Conservation (phyloP, 2,113 vertebrate genomes). For the Hemibagrus wyckioides region DNA sequence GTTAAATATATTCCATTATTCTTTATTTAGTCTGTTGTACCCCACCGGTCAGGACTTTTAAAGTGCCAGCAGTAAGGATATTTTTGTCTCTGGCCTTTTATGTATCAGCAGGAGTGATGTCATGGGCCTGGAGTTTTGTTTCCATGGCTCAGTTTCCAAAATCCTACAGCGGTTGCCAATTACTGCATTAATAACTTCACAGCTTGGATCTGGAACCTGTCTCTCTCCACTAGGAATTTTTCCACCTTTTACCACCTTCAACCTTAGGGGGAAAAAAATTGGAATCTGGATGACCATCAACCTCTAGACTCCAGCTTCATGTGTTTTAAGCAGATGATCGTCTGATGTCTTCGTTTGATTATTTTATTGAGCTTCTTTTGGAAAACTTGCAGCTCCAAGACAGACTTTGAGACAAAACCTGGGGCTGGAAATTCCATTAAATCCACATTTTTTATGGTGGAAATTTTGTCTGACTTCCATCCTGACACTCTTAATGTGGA, state of each 20-base stretch:
- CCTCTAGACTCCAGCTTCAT: too few relatives aligned
- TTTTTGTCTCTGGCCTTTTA: neutral
- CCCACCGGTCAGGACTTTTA: neutral
- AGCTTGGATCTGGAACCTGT: conserved; percentile 12
- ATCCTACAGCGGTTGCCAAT: conserved; percentile 1
- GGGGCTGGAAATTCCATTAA: conserved; percentile 2
- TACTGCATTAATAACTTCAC: conserved; percentile 1
- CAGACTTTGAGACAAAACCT: conserved; percentile 1
- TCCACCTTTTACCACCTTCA: too few relatives aligned
- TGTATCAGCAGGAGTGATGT: neutral
- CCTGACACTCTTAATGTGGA: neutral
- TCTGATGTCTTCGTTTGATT: neutral
- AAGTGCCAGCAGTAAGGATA: neutral
- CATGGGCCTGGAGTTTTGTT: neutral
- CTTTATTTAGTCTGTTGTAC: neutral
- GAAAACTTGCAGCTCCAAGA: neutral
- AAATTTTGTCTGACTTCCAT: neutral
- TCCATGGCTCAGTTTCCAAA: conserved; percentile 20
- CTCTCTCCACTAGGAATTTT: neutral
- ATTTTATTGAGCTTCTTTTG: neutral
- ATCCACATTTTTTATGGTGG: neutral
- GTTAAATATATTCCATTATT: neutral
- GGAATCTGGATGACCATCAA: neutral
- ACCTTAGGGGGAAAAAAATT: neutral
- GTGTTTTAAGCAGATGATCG: neutral